Evolutionary conservation across 2,888 invertebrate species (phyloP), one percentile per base, ranked within the genome.

Genomic region (Resseliella maxima): DNA sequence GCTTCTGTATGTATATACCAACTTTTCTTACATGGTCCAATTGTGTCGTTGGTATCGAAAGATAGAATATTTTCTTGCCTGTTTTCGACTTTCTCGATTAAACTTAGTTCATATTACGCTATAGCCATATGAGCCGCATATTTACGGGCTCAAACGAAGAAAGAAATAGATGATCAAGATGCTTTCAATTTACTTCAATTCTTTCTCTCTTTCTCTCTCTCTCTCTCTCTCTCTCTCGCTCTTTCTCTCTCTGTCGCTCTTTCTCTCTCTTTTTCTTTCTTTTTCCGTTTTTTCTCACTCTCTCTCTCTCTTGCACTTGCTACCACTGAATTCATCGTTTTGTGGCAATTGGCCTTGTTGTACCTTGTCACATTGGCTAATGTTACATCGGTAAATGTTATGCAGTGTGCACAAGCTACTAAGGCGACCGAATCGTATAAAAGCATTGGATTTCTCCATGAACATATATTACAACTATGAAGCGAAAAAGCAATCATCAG

Each of bases 81-180:
- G 24, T 24, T 24, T 59, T 59, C 59, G 24, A 59, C 24, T 59
- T 59, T n/a, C 24, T 59, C 59, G 59, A 59, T 59, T 59, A 59
- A n/a, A 59, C 59, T 59, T 59, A 59, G 59, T 10, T 59, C 59
- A 59, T 59, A 59, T 59, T 59, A 59, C 12, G 59, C 24, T 24
- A 24, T 10, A 59, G 3, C 59, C 59, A 59, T 59, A 59, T 59
- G 59, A 59, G 59, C n/a, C 59, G 24, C 59, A 24, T 24, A 59
- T 59, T 59, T 59, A 59, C 59, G 59, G n/a, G 59, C 24, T 59
- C 59, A 24, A 24, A 59, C 59, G 15, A 18, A 24, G 50, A n/a
- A 59, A 6, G 24, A 59, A 59, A 24, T 15, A 10, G 59, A 59
- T 59, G 59, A 59, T 24, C 59, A 59, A 59, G 59, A 59, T 59